phyloP scores from a whole-genome alignment of 2,797 vertebrate species.

The Heliangelus exortis region DNA sequence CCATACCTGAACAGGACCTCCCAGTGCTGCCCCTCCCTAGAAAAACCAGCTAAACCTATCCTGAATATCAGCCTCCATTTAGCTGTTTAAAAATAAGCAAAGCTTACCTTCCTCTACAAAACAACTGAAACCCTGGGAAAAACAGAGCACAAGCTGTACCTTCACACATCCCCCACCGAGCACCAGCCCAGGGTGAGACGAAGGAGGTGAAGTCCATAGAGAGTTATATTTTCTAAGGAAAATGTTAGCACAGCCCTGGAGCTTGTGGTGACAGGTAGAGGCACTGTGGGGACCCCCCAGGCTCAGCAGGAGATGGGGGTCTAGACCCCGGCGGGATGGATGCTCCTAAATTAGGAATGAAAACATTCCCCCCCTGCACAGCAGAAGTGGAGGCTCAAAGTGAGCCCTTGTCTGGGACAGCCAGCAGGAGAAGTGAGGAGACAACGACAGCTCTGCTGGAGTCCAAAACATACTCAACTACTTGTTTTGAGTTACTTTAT shows the following conservation, averaged over 20 bases:
- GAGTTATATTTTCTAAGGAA: neutral
- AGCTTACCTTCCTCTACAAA: neutral
- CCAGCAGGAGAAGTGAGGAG: neutral
- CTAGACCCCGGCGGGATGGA: conserved; percentile 9
- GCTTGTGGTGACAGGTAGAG: conserved; percentile 28
- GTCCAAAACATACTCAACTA: conserved; percentile 66
- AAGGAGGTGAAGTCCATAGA: conserved; percentile 4
- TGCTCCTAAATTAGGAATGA: conserved; percentile 68
- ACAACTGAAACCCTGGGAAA: conserved; percentile 33
- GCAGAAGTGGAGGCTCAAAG: conserved; percentile 58
- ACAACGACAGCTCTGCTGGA: conserved; percentile 10
- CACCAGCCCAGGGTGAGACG: neutral
- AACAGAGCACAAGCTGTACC: conserved; percentile 45
- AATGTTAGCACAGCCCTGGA: neutral
- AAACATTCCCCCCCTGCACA: conserved; percentile 57
- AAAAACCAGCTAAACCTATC: neutral
- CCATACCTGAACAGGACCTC: neutral
- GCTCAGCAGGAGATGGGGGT: conserved; percentile 29
- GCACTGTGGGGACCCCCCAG: neutral
- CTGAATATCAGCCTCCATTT: neutral
- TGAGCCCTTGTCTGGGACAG: conserved; percentile 68
- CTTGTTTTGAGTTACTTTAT: conserved; percentile 62
- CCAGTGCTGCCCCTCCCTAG: neutral
- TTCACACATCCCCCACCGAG: conserved; percentile 12
- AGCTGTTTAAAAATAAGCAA: conserved; percentile 2